Conservation (phyloP, 2,888 invertebrate genomes). For the Epirrita christyi region DNA sequence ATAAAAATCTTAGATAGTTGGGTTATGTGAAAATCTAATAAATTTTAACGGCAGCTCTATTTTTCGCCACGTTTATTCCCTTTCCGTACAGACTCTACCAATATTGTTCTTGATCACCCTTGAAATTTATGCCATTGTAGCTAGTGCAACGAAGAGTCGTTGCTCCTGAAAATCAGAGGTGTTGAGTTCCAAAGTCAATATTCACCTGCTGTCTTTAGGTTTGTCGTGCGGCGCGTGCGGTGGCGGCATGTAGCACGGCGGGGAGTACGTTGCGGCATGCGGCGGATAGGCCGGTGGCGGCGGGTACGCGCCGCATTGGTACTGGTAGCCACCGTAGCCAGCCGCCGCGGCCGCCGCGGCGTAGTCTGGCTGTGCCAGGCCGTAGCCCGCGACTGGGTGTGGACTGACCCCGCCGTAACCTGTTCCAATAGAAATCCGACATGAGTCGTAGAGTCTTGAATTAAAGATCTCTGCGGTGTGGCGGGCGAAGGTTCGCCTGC, state of each 20-base stretch:
- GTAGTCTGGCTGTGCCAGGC: constrained; percentile 93
- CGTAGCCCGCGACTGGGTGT: constrained; percentile 90
- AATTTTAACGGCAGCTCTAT: too few species aligned
- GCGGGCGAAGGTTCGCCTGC: too few species aligned
- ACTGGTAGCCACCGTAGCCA: constrained; percentile 85
- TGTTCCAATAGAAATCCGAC: constrained; percentile 49
- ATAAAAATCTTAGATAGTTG: too few species aligned
- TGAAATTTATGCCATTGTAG: too few species aligned
- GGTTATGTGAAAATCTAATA: too few species aligned
- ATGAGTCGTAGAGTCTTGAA: too few species aligned
- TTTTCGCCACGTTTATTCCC: too few species aligned
- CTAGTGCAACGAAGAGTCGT: too few species aligned
- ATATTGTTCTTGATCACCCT: too few species aligned
- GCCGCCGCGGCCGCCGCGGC: constrained; percentile 90
- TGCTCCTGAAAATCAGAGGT: not conserved
- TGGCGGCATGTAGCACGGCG: constrained; percentile 95
- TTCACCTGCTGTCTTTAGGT: constrained; percentile 90
- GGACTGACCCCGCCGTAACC: constrained; percentile 94
- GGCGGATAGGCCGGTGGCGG: constrained; percentile 85
- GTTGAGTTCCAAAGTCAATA: constrained; percentile 43
- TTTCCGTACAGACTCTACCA: too few species aligned
- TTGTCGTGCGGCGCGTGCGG: constrained; percentile 93
- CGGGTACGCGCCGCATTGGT: constrained; percentile 86
- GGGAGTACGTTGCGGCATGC: constrained; percentile 90
- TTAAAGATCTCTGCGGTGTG: too few species aligned